Conservation (phyloP, 2,797 vertebrate species). For the Enteromius unitaeniatus region DNA sequence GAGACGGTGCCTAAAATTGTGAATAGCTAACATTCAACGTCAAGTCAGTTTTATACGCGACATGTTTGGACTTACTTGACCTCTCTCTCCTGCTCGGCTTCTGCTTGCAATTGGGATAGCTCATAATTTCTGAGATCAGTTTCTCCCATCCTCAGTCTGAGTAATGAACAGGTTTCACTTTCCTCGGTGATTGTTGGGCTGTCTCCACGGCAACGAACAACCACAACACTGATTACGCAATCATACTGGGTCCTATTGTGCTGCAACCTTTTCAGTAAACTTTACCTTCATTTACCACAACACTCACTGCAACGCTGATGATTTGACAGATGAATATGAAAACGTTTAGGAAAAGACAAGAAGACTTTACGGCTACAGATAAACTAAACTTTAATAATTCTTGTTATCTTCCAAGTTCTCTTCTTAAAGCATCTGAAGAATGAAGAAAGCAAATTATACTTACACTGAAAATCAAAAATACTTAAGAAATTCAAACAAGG, state of each 20-base stretch:
- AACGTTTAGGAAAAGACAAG: not conserved
- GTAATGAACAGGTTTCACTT: no score
- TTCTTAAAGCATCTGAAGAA: not conserved
- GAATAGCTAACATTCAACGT: no score
- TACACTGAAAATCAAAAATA: not conserved
- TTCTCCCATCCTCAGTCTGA: constrained; percentile 60
- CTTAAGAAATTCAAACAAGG: not conserved
- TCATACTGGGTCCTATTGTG: not conserved
- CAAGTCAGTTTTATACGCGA: no score
- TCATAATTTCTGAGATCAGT: constrained; percentile 64
- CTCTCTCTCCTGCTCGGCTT: constrained; percentile 74
- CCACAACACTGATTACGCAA: not conserved
- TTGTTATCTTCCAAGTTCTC: not conserved
- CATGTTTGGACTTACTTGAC: constrained; percentile 70
- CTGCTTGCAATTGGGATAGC: constrained; percentile 63
- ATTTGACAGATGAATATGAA: not conserved
- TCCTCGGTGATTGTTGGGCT: constrained; percentile 50
- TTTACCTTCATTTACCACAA: not conserved
- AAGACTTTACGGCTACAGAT: not conserved
- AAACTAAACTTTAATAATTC: not conserved
- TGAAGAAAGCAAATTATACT: not conserved
- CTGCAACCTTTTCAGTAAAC: not conserved
- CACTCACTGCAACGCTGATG: not conserved
- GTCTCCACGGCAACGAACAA: constrained; percentile 66
- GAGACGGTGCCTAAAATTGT: no score